Conservation (phyloP, 1,140 invertebrate species). For the Hyphantria cunea region DNA sequence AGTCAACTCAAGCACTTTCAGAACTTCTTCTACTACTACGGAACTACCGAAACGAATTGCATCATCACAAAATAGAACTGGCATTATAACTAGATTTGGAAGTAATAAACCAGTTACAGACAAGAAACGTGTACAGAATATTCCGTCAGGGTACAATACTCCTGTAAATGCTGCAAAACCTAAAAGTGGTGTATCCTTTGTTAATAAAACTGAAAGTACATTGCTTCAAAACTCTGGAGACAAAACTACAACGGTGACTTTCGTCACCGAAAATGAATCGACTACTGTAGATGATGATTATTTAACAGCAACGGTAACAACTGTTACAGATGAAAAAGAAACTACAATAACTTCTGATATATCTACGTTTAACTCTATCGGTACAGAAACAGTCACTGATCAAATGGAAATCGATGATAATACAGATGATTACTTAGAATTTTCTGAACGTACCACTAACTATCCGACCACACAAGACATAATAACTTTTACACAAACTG, state of each 20-base stretch:
- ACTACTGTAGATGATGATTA: slow-evolving; percentile 54
- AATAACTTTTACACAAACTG: slow-evolving; percentile 39
- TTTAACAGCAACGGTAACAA: slow-evolving; percentile 38
- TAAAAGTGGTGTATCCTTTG: slow-evolving; percentile 21
- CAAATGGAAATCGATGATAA: slow-evolving; percentile 55
- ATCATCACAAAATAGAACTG: slow-evolving; percentile 60
- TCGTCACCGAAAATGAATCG: slow-evolving; percentile 5
- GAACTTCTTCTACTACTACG: slow-evolving; percentile 65
- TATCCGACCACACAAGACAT: slow-evolving; percentile 48
- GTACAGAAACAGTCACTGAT: slow-evolving; percentile 49
- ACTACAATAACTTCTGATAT: slow-evolving; percentile 30
- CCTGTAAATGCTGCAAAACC: slow-evolving; percentile 36
- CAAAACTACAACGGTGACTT: slow-evolving; percentile 22
- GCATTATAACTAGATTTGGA: slow-evolving; percentile 53
- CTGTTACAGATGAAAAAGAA: slow-evolving; percentile 24
- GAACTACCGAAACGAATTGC: slow-evolving; percentile 55
- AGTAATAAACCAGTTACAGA: slow-evolving; percentile 56
- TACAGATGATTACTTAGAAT: slow-evolving; percentile 69
- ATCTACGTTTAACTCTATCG: slow-evolving; percentile 39
- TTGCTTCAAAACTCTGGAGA: slow-evolving; percentile 24
- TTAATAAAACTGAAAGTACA: slow-evolving; percentile 35
- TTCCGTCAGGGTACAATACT: slow-evolving; percentile 61
- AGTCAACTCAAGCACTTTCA: slow-evolving; percentile 74
- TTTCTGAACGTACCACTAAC: slow-evolving; percentile 47
- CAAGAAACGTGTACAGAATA: slow-evolving; percentile 74